Percentiles rank a stretch among this genome's conserved stretches.
These are phyloP conservation scores for Schizopygopsis malacanthus DNA, from an alignment of 2,797 vertebrate genomes.

Conservation along the genomic window DNA sequence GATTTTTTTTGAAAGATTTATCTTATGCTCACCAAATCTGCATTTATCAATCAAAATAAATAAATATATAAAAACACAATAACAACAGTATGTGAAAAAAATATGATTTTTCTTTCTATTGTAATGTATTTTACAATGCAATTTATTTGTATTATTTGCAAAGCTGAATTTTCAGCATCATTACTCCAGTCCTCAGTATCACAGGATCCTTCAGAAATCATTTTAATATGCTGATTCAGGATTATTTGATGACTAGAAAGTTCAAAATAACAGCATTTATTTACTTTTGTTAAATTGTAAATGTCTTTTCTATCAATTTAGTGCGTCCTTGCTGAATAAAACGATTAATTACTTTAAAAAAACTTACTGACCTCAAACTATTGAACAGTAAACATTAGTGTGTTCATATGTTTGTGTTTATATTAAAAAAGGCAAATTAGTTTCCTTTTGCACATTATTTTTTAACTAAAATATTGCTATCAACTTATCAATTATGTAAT, in stretches of 20 bases:
- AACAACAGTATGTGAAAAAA: too few species aligned
- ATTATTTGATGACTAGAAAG: background rate
- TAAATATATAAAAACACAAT: background rate
- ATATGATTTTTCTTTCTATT: background rate
- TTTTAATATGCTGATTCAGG: background rate
- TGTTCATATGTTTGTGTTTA: background rate
- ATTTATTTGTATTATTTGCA: too few species aligned
- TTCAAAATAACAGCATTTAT: background rate
- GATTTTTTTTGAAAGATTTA: background rate
- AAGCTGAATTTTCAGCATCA: too few species aligned
- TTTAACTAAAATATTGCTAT: too few species aligned
- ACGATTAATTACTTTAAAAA: background rate
- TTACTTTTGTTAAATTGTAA: background rate
- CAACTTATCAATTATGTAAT: background rate
- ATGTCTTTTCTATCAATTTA: background rate
- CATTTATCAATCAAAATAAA: background rate
- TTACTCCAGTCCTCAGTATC: too few species aligned
- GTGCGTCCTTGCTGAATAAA: background rate
- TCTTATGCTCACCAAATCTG: background rate
- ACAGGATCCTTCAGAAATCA: too few species aligned
- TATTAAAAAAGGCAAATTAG: background rate
- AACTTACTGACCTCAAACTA: background rate
- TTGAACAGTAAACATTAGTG: background rate
- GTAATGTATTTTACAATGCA: too few species aligned
- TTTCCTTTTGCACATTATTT: background rate